phyloP scores from a whole-genome alignment of 64 coral and sea anemone species.

The Platygyra sinensis region DNA sequence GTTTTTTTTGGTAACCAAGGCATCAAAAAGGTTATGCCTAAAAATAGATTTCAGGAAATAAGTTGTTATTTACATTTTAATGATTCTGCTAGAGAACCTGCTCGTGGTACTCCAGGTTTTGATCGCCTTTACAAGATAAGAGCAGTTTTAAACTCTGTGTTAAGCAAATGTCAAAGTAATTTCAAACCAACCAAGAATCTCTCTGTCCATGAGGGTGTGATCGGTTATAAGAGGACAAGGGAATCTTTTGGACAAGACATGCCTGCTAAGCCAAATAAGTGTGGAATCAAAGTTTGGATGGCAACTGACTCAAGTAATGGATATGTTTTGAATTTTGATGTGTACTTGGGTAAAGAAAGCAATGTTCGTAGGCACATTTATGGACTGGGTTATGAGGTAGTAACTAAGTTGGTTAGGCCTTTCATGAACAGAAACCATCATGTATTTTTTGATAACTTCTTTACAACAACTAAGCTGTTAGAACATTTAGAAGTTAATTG shows the following conservation, averaged over 20 bases:
- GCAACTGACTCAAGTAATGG: neutral
- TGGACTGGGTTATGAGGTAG: slow-evolving; percentile 11
- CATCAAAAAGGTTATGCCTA: neutral
- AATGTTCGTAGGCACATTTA: neutral
- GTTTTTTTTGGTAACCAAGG: neutral
- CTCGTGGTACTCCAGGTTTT: neutral
- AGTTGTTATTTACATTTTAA: neutral
- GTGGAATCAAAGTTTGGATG: no score
- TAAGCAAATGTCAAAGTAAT: no score
- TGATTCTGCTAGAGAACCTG: neutral
- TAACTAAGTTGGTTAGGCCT: neutral
- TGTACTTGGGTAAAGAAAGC: neutral
- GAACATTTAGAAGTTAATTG: neutral
- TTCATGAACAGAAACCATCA: slow-evolving; percentile 18
- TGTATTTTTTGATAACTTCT: slow-evolving; percentile 32
- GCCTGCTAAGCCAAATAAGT: no score
- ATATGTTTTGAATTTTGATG: neutral
- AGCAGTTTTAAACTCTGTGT: no score
- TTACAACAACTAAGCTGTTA: neutral
- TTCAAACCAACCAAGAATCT: no score
- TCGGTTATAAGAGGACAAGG: no score
- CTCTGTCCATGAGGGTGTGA: no score
- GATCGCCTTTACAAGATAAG: neutral
- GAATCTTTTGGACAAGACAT: no score
- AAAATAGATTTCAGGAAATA: slow-evolving; percentile 1